Evolutionary conservation across 2,888 invertebrate species (phyloP).

Genomic region (Dyspetes luteomarginatus): DNA sequence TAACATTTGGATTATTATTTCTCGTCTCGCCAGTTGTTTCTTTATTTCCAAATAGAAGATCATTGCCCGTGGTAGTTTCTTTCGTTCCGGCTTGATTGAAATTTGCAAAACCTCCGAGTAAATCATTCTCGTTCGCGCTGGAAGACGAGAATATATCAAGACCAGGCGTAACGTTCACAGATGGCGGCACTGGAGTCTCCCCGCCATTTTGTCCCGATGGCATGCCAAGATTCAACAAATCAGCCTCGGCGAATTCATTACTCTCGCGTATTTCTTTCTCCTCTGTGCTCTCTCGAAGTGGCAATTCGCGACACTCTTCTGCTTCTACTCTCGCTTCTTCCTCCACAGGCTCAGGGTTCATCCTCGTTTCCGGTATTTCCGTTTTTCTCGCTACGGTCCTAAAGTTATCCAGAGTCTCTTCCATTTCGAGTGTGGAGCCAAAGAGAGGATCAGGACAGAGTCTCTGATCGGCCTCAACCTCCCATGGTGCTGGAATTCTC

Average conservation of each 20-base stretch:
- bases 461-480: conserved; percentile 87
- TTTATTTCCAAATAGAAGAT: conserved; percentile 74
- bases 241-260: conserved; percentile 77
- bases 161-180: conserved; percentile 68
- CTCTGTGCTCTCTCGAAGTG: conserved; percentile 1
- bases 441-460: conserved; percentile 87
- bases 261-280: conserved; percentile 13
- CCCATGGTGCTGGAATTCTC: conserved; percentile 90
- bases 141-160: conserved; percentile 80
- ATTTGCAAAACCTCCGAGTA: conserved; percentile 78
- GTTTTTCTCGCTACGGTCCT: conserved; percentile 63
- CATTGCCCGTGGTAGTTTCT: conserved; percentile 66
- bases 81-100: conserved; percentile 71
- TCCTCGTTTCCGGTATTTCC: conserved; percentile 4
- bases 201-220: conserved; percentile 60
- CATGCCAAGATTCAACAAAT: conserved; percentile 80
- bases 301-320: conserved; percentile 33
- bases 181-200: conserved; percentile 59
- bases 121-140: conserved; percentile 76
- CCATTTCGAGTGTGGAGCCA: conserved; percentile 91
- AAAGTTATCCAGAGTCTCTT: conserved; percentile 93
- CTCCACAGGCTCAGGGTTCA: conserved; percentile 27
- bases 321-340: neutral
- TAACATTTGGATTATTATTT: conserved; percentile 68
- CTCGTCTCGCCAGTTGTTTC: conserved; percentile 60